phyloP scores from a whole-genome alignment of 2,888 invertebrate species.

The Phragmatobia fuliginosa region DNA sequence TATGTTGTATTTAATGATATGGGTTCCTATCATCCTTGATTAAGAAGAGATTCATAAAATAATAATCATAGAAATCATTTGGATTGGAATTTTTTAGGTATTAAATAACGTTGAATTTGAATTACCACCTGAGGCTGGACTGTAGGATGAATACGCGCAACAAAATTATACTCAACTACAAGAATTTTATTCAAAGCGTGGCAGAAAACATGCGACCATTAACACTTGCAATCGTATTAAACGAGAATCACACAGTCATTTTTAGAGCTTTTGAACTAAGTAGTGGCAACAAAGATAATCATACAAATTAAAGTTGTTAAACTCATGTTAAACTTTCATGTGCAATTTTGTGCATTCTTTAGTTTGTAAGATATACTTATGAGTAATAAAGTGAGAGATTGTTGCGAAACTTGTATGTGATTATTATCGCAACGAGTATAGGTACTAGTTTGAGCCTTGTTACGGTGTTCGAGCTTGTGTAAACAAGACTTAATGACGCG shows the following conservation, averaged over 20 bases:
- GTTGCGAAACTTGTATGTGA: constrained; percentile 50
- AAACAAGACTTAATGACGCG: constrained; percentile 48
- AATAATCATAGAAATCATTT: not conserved
- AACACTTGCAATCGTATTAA: not conserved
- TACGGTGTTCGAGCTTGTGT: constrained; percentile 44
- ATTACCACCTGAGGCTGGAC: not conserved
- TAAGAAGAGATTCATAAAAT: not conserved
- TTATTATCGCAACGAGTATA: constrained; percentile 42
- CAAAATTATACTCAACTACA: not conserved
- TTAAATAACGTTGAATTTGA: not conserved
- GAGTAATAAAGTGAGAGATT: constrained; percentile 42
- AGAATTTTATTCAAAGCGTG: not conserved
- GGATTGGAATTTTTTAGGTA: not conserved
- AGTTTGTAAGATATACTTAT: constrained; percentile 36
- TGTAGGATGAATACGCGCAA: not conserved
- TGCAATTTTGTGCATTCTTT: constrained; percentile 39
- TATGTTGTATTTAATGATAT: not conserved
- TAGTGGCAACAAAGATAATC: constrained; percentile 23
- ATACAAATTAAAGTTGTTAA: constrained; percentile 32
- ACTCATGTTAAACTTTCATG: constrained; percentile 30
- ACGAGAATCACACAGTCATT: not conserved
- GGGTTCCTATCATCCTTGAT: not conserved
- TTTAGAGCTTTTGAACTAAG: not conserved
- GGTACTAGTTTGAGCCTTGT: constrained; percentile 42
- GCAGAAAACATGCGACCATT: not conserved